These are phyloP conservation scores for Cydia strobilella DNA, from an alignment of 1,140 invertebrate genomes.

Conservation along the genomic window DNA sequence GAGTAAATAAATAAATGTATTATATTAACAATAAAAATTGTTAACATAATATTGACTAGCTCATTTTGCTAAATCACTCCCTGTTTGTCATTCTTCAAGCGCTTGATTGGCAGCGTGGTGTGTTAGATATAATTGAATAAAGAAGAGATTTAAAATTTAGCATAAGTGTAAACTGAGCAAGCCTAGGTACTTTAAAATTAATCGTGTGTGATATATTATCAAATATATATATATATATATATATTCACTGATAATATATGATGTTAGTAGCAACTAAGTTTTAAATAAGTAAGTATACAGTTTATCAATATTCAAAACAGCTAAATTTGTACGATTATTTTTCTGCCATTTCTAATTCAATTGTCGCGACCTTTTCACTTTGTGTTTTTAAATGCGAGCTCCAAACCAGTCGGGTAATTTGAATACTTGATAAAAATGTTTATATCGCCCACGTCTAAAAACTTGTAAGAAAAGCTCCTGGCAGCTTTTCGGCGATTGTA, in stretches of 20 bases:
- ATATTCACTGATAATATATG: too few relatives aligned
- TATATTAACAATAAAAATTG: background rate
- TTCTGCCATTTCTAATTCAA: background rate
- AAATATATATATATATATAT: too few relatives aligned
- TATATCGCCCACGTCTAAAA: background rate
- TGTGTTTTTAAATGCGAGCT: background rate
- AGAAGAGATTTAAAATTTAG: slow-evolving; percentile 2
- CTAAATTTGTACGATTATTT: background rate
- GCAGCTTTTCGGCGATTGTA: background rate
- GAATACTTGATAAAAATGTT: slow-evolving; percentile 8
- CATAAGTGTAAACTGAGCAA: background rate
- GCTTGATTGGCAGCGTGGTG: slow-evolving; percentile 4
- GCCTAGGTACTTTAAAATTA: background rate
- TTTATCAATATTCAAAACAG: background rate
- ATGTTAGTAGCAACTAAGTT: background rate
- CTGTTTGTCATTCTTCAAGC: background rate
- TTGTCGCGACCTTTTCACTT: background rate
- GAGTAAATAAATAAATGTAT: too few relatives aligned
- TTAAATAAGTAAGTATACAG: background rate
- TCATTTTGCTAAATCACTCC: background rate
- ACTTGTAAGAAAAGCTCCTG: background rate
- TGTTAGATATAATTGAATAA: background rate
- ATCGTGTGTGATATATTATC: background rate
- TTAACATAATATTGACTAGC: background rate
- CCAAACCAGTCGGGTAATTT: background rate